Conservation (phyloP, 2,113 vertebrate genomes). For the Oenanthe melanoleuca region DNA sequence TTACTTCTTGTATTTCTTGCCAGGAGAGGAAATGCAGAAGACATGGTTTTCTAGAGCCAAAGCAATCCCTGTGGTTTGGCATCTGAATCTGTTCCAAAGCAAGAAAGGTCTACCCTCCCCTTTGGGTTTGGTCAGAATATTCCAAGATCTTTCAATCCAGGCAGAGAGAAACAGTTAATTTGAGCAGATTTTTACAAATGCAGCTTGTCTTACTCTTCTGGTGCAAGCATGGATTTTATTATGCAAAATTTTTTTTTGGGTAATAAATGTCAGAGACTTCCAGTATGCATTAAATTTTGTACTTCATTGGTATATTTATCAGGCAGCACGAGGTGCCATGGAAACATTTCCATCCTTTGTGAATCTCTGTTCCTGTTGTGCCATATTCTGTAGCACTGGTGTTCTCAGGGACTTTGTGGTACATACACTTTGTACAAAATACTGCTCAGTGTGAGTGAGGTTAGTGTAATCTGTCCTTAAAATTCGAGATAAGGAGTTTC, state of each 20-base stretch:
- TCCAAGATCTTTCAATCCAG: neutral
- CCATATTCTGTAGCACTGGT: neutral
- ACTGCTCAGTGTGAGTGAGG: neutral
- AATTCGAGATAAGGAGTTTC: neutral
- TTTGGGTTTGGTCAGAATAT: neutral
- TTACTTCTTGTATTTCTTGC: neutral
- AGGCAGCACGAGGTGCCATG: neutral
- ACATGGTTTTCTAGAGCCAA: neutral
- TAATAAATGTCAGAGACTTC: neutral
- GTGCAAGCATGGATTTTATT: neutral
- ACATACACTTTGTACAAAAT: neutral
- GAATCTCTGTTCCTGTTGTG: neutral
- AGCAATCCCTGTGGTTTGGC: neutral
- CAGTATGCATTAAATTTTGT: neutral
- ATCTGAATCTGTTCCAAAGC: neutral
- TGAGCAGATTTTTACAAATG: neutral
- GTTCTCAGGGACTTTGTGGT: neutral
- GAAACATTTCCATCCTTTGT: neutral
- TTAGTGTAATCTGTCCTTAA: neutral
- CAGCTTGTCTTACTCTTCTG: neutral
- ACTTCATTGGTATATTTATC: neutral
- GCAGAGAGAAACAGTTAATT: neutral
- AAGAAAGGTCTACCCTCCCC: neutral
- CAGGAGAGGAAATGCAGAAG: neutral
- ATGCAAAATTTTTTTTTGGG: neutral